Conservation (phyloP, 2,113 vertebrate species). For the Gallinago media region DNA sequence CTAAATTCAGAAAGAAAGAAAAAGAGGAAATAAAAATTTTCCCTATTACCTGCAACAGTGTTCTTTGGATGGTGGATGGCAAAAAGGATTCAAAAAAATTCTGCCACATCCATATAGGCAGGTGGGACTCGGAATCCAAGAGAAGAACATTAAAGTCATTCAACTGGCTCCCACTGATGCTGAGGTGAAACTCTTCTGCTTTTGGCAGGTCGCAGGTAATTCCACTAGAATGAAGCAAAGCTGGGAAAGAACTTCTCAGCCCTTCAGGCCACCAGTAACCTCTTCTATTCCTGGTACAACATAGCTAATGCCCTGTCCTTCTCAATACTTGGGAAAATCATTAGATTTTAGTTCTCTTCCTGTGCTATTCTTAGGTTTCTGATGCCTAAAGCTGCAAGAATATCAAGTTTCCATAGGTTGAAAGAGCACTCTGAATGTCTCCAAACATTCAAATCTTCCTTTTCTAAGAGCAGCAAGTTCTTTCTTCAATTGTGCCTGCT, state of each 20-base stretch:
- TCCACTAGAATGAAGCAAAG: neutral
- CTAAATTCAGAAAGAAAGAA: neutral
- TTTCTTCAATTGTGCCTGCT: neutral
- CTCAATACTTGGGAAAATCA: neutral
- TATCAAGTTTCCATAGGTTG: neutral
- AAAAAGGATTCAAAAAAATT: neutral
- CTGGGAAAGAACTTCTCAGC: neutral
- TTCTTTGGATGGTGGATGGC: neutral
- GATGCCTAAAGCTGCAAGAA: neutral
- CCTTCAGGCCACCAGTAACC: neutral
- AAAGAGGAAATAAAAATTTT: neutral
- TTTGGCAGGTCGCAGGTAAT: neutral
- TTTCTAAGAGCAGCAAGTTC: neutral
- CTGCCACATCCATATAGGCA: neutral
- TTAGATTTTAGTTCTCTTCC: neutral
- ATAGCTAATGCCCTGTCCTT: neutral
- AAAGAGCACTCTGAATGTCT: neutral
- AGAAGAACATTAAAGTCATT: neutral
- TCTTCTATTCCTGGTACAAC: neutral
- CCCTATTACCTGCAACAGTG: neutral
- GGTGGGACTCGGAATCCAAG: neutral
- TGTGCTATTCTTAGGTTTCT: neutral
- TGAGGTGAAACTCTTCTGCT: neutral
- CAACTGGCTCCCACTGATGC: rapidly evolving
- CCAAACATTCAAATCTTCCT: neutral